Evolutionary conservation across 2,888 invertebrate species (phyloP), one percentile per base, ranked within the genome.

Genomic region (Dynastes maya): DNA sequence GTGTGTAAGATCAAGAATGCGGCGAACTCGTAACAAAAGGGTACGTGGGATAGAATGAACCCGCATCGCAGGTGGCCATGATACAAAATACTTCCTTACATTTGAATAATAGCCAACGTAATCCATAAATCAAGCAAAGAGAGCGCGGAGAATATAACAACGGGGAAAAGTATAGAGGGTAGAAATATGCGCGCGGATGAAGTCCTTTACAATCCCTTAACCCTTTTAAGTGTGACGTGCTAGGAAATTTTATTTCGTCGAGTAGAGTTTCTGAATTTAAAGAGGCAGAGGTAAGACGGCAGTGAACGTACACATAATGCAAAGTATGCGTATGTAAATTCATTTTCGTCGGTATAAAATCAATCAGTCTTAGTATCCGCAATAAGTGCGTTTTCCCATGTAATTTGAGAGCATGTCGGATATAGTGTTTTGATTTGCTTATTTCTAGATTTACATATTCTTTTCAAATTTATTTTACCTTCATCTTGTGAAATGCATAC

Each of bases 31-130:
- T 65, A 64, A 68, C 61, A 72, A 78, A 82, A 81, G 80, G 81
- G 82, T 82, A 81, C 84, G 84, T 84, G 84, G 82, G 84, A 83
- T 82, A 83, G 81, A 72, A 74, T 61, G 83, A 82, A 83, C 84
- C 83, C 83, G 83, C 85, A 82, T 84, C 84, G 85, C 86, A 86
- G 86, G 86, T 86, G 86, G 85, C 80, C 83, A 79, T 81, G 83
- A 83, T 84, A 84, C 84, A 83, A 85, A 85, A 84, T 83, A 83
- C 85, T 85, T 85, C 85, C 85, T 86, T 82, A 81, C 82, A 84
- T 84, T 84, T 84, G 84, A 84, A 84, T 84, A 84, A 84, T 84
- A 81, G 82, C 83, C 70, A 81, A 83, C 84, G 82, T 82, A 83
- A 81, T 82, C 82, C 83, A 84, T 84, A 84, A 84, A 84, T 84